Conservation (phyloP, 2,797 vertebrate species). For the Prionace glauca region DNA sequence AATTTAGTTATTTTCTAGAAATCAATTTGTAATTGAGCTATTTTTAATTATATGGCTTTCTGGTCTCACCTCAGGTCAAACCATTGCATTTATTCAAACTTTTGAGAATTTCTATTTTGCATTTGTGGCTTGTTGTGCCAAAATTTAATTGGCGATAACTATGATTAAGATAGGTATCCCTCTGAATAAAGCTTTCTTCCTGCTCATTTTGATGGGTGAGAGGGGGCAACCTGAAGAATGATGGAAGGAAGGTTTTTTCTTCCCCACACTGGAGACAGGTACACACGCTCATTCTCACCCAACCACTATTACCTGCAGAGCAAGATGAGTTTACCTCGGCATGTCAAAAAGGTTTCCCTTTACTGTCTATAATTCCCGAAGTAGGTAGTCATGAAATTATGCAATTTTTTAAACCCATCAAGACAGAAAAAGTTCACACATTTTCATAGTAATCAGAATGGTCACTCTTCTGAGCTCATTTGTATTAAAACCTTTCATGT, state of each 20-base stretch:
- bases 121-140: background rate
- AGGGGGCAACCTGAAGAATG: background rate
- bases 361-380: background rate
- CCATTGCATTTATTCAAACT: background rate
- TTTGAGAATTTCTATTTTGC: background rate
- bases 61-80: background rate
- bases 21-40: background rate
- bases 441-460: background rate
- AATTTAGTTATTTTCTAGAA: background rate
- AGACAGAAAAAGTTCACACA: background rate
- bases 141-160: background rate
- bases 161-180: background rate
- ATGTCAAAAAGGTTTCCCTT: background rate
- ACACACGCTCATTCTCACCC: background rate
- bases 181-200: background rate
- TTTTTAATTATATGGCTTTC: background rate
- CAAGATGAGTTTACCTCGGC: background rate
- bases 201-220: background rate
- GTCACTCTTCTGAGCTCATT: background rate
- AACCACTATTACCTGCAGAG: background rate
- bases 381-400: background rate
- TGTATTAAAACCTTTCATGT: background rate
- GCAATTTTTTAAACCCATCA: background rate
- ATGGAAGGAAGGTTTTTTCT: background rate
- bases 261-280: background rate